A percentile compares a stretch with the other conserved stretches of the same genome.
These are phyloP conservation scores for Noctuana brunneofusca DNA, from an alignment of 2,888 invertebrate species.

Conservation along the genomic window DNA sequence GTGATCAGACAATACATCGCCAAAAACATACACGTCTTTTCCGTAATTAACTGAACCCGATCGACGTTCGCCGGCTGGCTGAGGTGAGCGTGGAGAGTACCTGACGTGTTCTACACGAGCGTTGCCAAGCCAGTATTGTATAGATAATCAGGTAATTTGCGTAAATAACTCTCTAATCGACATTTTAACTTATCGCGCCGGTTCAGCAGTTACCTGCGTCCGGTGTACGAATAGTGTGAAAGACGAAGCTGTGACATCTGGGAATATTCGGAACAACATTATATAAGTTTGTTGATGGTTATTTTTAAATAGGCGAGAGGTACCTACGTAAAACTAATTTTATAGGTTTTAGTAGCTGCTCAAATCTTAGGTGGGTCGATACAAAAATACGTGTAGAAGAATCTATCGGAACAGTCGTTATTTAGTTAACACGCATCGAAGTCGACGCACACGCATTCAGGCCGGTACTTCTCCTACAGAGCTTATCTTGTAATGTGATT, in stretches of 20 bases:
- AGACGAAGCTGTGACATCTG: slow-evolving; percentile 65
- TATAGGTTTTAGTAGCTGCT: slow-evolving; percentile 51
- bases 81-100: slow-evolving; percentile 55
- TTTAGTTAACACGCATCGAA: slow-evolving; percentile 26
- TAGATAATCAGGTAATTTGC: slow-evolving; percentile 56
- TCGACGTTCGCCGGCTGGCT: slow-evolving; percentile 59
- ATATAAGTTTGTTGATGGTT: slow-evolving; percentile 60
- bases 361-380: slow-evolving; percentile 46
- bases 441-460: not conserved
- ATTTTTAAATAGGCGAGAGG: slow-evolving; percentile 67
- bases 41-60: slow-evolving; percentile 62
- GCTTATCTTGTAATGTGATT: no score
- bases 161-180: slow-evolving; percentile 44
- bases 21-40: slow-evolving; percentile 64
- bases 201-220: slow-evolving; percentile 58
- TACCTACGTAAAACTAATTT: slow-evolving; percentile 40
- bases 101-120: slow-evolving; percentile 60
- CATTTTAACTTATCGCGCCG: slow-evolving; percentile 42
- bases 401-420: slow-evolving; percentile 38
- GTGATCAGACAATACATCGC: slow-evolving; percentile 62
- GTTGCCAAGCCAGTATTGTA: slow-evolving; percentile 64
- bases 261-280: slow-evolving; percentile 54
- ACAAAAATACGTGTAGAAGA: slow-evolving; percentile 39
- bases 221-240: slow-evolving; percentile 53
- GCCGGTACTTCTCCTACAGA: not conserved